Conservation (phyloP, 2,888 invertebrate genomes). For the Napeogenes inachia region DNA sequence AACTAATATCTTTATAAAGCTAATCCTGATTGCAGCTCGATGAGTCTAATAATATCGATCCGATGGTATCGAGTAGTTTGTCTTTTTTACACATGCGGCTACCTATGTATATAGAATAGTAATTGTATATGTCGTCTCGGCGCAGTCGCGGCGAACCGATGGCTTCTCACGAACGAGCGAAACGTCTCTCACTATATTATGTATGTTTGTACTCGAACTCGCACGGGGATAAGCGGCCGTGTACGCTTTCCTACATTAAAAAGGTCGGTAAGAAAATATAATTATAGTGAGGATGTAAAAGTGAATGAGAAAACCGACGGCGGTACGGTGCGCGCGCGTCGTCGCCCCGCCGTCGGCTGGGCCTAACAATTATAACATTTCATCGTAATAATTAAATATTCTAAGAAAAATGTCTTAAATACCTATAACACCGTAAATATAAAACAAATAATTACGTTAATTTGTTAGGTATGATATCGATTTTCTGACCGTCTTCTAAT, state of each 20-base stretch:
- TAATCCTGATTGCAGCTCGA: constrained; percentile 69
- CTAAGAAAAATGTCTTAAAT: constrained; percentile 78
- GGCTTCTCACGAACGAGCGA: constrained; percentile 75
- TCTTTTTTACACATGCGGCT: constrained; percentile 72
- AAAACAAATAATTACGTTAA: constrained; percentile 77
- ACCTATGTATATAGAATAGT: constrained; percentile 73
- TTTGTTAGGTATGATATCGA: constrained; percentile 78
- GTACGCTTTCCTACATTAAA: constrained; percentile 73
- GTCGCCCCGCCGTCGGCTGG: constrained; percentile 58
- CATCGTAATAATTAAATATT: constrained; percentile 76
- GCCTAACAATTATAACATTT: constrained; percentile 74
- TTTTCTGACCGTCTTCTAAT: constrained; percentile 68
- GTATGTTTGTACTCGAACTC: constrained; percentile 66
- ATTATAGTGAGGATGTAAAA: constrained; percentile 76
- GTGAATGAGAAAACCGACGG: constrained; percentile 69
- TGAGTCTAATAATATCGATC: constrained; percentile 75
- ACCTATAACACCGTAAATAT: constrained; percentile 78
- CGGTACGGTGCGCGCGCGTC: constrained; percentile 48
- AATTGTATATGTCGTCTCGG: constrained; percentile 65
- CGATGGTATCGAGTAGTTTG: constrained; percentile 66
- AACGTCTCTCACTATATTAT: constrained; percentile 69
- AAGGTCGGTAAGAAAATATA: constrained; percentile 76
- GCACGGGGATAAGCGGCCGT: constrained; percentile 74
- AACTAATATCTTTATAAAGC: constrained; percentile 66
- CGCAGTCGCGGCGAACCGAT: constrained; percentile 74